Conservation (phyloP, 2,113 vertebrate species). For the Rattus norvegicus region GRCr8 NC_086021.1:154150501-154151000, state of each 20-base stretch:
- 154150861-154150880: constrained; percentile 60
- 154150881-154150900: constrained; percentile 68
- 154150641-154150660: rapidly evolving
- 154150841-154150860: constrained; percentile 63
- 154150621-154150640: neutral
- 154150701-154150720: constrained; percentile 63
- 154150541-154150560: neutral
- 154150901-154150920: constrained; percentile 68
- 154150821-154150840: constrained; percentile 61
- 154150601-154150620: neutral
- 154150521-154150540: neutral
- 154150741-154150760: constrained; percentile 4
- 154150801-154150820: neutral
- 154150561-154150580: neutral
- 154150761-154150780: neutral
- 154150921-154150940: neutral
- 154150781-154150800: neutral
- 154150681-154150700: constrained; percentile 62
- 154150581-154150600: neutral
- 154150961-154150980: constrained; percentile 81
- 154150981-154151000: constrained; percentile 75
- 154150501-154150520: neutral
- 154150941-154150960: constrained; percentile 77
- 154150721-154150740: constrained; percentile 59
- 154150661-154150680: neutral